Evolutionary conservation across 2,797 vertebrate genomes (phyloP).

Genomic region (Cetoscarus ocellatus): DNA sequence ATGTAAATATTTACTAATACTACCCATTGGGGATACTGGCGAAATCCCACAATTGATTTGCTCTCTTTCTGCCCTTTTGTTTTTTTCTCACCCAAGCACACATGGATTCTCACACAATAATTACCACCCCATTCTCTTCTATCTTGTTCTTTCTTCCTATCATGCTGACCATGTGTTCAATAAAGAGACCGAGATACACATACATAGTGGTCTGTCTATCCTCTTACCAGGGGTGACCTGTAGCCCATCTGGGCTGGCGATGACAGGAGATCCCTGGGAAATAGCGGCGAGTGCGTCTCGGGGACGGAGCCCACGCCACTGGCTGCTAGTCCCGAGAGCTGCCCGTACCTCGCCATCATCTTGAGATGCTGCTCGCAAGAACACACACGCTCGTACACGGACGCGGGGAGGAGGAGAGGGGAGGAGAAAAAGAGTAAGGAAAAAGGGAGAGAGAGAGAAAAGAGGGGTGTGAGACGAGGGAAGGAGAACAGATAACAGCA

Average conservation of each 20-base stretch:
- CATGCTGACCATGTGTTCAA: slow-evolving; percentile 49
- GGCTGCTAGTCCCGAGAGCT: slow-evolving; percentile 87
- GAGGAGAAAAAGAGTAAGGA: slow-evolving; percentile 21
- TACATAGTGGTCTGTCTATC: slow-evolving; percentile 75
- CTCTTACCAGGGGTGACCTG: slow-evolving; percentile 87
- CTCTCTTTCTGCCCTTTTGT: slow-evolving; percentile 70
- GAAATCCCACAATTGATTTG: slow-evolving; percentile 77
- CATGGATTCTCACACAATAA: slow-evolving; percentile 11
- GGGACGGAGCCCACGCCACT: slow-evolving; percentile 85
- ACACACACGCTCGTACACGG: slow-evolving; percentile 80
- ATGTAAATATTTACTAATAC: slow-evolving; percentile 84
- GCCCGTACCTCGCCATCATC: slow-evolving; percentile 87
- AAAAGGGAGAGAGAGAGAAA: slow-evolving; percentile 45
- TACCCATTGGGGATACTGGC: slow-evolving; percentile 75
- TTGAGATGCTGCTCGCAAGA: slow-evolving; percentile 86
- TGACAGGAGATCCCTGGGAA: slow-evolving; percentile 85
- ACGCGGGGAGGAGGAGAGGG: slow-evolving; percentile 65
- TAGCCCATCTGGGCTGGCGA: slow-evolving; percentile 82
- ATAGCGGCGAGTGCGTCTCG: slow-evolving; percentile 85
- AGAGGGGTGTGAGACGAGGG: slow-evolving; percentile 57
- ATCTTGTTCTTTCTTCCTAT: slow-evolving; percentile 25
- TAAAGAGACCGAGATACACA: slow-evolving; percentile 65
- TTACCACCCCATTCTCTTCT: slow-evolving; percentile 27
- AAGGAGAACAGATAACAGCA: slow-evolving; percentile 74
- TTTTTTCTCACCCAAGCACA: slow-evolving; percentile 34